A percentile compares a stretch with the other conserved stretches of the same genome.
Evolutionary conservation across 2,113 vertebrate genomes (phyloP).

Genomic region (Prunella himalayana): DNA sequence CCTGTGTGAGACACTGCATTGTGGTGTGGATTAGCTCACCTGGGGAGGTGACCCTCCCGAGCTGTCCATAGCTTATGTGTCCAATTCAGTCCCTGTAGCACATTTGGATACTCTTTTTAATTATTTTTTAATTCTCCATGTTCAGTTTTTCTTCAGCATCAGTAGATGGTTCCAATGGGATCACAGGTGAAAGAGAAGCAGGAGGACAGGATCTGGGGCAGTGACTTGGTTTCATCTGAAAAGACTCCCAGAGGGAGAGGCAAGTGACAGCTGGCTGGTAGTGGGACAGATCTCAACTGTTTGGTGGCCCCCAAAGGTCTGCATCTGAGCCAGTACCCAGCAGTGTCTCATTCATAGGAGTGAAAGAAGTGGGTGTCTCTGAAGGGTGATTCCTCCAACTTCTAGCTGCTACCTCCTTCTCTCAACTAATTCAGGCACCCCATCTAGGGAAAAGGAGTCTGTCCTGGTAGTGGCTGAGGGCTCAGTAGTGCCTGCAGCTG

Average conservation of each 20-base stretch:
- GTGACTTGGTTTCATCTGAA: background rate
- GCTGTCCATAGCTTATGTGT: background rate
- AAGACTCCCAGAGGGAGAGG: background rate
- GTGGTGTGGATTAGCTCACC: background rate
- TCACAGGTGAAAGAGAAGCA: background rate
- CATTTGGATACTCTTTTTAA: background rate
- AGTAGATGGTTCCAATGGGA: background rate
- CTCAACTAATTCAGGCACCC: background rate
- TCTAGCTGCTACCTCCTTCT: background rate
- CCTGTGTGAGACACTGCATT: background rate
- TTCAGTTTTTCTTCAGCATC: background rate
- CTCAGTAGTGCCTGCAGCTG: background rate
- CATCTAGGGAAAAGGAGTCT: background rate
- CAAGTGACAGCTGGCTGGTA: background rate
- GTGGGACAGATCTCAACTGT: background rate
- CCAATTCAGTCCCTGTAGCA: background rate
- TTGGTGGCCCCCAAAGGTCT: background rate
- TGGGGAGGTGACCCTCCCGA: background rate
- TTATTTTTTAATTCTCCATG: background rate
- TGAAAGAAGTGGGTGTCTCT: background rate
- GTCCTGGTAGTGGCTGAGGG: background rate
- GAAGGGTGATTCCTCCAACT: accelerated
- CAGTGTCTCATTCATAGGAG: background rate
- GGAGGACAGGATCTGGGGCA: background rate
- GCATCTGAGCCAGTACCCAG: background rate